phyloP scores from a whole-genome alignment of 2,888 invertebrate genomes.

The Serripes groenlandicus region DNA sequence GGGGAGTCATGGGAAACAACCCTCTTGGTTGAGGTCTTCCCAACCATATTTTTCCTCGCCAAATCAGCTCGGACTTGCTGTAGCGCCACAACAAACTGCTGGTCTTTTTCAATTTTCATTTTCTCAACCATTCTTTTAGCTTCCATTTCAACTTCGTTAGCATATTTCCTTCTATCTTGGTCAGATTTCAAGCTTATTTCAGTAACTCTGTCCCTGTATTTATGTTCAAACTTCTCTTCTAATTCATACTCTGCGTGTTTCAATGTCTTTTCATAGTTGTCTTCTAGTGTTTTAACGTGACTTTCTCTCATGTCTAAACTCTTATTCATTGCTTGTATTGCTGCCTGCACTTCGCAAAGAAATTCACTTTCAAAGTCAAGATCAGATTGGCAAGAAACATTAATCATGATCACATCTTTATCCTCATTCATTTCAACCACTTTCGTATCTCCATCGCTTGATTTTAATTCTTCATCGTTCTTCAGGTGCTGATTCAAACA shows the following conservation, averaged over 20 bases:
- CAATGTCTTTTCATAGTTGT: conserved; percentile 64
- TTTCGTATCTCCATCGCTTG: neutral
- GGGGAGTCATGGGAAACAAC: conserved; percentile 3
- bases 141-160: conserved; percentile 72
- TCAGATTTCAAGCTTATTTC: conserved; percentile 72
- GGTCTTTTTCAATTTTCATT: conserved; percentile 76
- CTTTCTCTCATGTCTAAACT: conserved; percentile 49
- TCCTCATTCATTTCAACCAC: neutral
- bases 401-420: neutral
- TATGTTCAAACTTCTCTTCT: conserved; percentile 74
- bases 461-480: neutral
- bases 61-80: conserved; percentile 77
- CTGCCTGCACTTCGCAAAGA: conserved; percentile 41
- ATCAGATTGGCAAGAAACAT: conserved; percentile 45
- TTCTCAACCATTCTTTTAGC: conserved; percentile 72
- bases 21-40: conserved; percentile 24
- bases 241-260: conserved; percentile 76
- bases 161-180: conserved; percentile 67
- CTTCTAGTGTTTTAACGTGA: conserved; percentile 45
- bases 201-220: conserved; percentile 70
- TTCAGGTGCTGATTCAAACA: neutral
- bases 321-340: conserved; percentile 41
- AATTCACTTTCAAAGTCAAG: conserved; percentile 38
- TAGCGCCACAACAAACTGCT: conserved; percentile 79
- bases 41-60: conserved; percentile 51